Percentiles rank a stretch among this genome's conserved stretches.
phyloP scores from a whole-genome alignment of 2,888 invertebrate species.

The Oligia latruncula region DNA sequence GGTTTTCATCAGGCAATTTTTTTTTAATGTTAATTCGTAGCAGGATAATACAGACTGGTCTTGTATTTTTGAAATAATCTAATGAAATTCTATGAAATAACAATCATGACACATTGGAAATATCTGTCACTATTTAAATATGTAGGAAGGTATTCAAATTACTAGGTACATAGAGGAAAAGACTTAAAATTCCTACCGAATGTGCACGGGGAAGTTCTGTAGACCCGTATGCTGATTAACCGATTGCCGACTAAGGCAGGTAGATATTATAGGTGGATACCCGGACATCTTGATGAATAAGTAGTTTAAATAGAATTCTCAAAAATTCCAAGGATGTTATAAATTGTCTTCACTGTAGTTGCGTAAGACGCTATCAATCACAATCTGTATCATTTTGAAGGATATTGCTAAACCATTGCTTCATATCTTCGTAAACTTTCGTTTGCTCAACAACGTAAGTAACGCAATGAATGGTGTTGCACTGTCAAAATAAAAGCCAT shows the following conservation, averaged over 20 bases:
- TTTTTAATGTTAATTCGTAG: neutral
- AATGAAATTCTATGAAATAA: conserved; percentile 23
- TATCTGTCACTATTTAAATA: neutral
- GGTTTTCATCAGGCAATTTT: neutral
- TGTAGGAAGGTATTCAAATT: neutral
- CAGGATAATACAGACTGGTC: neutral
- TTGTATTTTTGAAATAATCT: conserved; percentile 12
- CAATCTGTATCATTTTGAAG: neutral
- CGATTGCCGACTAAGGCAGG: neutral
- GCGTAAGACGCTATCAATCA: neutral
- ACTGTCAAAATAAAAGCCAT: neutral
- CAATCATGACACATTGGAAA: conserved; percentile 26
- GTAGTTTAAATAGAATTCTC: no score
- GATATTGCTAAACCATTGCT: neutral
- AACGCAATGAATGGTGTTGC: neutral
- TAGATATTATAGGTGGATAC: neutral
- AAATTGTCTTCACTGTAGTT: neutral
- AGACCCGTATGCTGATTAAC: conserved; percentile 11
- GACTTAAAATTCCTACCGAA: neutral
- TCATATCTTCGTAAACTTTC: neutral
- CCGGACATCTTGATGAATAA: neutral
- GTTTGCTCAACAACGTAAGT: neutral
- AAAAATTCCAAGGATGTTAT: neutral
- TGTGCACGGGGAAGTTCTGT: conserved; percentile 49
- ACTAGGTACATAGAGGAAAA: conserved; percentile 36